These are phyloP conservation scores for Daboia siamensis DNA, from an alignment of 2,113 vertebrate genomes.

Conservation along the genomic window DNA sequence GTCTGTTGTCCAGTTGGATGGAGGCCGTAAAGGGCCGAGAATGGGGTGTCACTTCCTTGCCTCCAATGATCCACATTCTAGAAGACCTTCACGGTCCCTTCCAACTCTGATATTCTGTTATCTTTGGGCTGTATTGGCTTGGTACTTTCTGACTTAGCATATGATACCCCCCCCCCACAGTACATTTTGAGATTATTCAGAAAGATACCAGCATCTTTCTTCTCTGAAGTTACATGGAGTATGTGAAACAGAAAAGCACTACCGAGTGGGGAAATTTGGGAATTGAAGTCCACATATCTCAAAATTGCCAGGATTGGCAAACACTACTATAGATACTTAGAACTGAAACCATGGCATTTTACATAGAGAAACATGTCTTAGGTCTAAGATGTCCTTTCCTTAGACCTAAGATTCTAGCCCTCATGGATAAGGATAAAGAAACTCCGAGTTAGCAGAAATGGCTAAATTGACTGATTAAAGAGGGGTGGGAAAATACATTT, in stretches of 20 bases:
- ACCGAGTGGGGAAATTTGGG: neutral
- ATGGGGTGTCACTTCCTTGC: slow-evolving; percentile 66
- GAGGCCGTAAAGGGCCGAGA: slow-evolving; percentile 81
- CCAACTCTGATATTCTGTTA: too few species aligned
- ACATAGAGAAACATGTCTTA: neutral
- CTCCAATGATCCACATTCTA: slow-evolving; percentile 71
- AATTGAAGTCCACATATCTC: neutral
- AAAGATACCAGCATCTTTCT: neutral
- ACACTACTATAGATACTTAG: neutral
- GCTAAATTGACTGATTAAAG: neutral
- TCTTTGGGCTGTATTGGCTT: neutral
- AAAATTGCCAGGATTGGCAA: neutral
- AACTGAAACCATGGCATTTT: neutral
- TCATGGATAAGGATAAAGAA: neutral
- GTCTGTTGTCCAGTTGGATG: slow-evolving; percentile 52
- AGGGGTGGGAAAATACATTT: neutral
- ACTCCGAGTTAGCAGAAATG: neutral
- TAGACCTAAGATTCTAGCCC: neutral
- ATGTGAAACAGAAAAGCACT: neutral
- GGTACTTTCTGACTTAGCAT: neutral
- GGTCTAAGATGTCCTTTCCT: neutral
- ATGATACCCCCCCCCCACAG: too few species aligned
- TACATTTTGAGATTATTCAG: neutral
- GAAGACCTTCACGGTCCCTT: too few species aligned
- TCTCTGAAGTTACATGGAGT: too few species aligned